Evolutionary conservation across 2,888 invertebrate species (phyloP), one percentile per base, ranked within the genome.

Genomic region (Philereme transversata): DNA sequence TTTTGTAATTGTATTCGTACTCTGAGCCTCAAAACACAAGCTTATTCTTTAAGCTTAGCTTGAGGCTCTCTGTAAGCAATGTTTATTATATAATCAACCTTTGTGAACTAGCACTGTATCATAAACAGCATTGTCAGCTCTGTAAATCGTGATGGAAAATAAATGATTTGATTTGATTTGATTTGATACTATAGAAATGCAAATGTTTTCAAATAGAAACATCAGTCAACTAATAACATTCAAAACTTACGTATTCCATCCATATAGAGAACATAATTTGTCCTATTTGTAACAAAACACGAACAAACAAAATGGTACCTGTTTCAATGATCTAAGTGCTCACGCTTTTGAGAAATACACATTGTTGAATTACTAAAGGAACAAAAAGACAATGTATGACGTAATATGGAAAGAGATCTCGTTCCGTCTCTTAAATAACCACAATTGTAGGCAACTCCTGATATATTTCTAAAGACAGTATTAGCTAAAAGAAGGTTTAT

Each of bases 301-400:
- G 72, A 79, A 80, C 79, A 81, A 78, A 83, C 78, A 82, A 79
- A 81, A 77, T 72, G 66, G 77, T 83, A 84, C 86, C 84, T 85
- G 82, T 82, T 82, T 76, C 79, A 83, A 79, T 80, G 78, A 82
- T 78, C 74, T 79, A 82, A 86, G 82, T 86, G 84, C 81, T 81
- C 82, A 81, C 79, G 77, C 78, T 78, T 76, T 77, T 86, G 84
- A 90, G 86, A 87, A 88, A 88, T 88, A 83, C 69, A 78, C 78
- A 80, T 85, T 88, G 84, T 87, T 81, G 78, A 83, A 84, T 84
- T 81, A 81, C 81, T 77, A 73, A 77, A 76, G 76, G 74, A 78
- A 79, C 66, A 69, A 70, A 71, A 78, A 86, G 79, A 88, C 86
- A 86, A 87, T 81, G 77, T 72, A 65, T 75, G 67, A 73, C 69